These are phyloP conservation scores for Myotis planiceps DNA, from an alignment of 2,797 vertebrate genomes.

Conservation along the genomic window DNA sequence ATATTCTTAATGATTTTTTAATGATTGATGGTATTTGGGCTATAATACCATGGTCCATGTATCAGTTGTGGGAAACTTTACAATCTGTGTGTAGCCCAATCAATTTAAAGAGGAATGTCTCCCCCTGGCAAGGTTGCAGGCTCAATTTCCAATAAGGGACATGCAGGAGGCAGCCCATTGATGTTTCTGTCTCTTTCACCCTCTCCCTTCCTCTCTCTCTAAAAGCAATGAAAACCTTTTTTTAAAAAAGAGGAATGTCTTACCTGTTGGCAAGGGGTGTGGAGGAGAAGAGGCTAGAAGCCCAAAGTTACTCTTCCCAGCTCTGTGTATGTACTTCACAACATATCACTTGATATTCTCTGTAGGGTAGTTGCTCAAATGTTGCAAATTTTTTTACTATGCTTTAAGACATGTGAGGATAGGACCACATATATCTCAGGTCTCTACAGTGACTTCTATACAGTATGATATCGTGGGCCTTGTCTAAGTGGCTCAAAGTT, in stretches of 20 bases:
- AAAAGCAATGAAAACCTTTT: not conserved
- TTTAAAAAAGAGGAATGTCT: not conserved
- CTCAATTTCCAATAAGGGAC: not conserved
- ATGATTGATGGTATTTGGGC: not conserved
- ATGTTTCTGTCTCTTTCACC: not conserved
- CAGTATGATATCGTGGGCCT: not conserved
- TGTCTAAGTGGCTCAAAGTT: not conserved
- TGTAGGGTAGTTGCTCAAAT: not conserved
- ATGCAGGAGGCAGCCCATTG: not conserved
- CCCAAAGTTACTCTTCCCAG: not conserved
- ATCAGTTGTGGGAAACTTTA: not conserved
- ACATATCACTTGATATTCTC: not conserved
- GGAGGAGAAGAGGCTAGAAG: not conserved
- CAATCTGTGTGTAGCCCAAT: not conserved
- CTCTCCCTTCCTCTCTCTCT: not conserved
- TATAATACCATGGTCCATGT: not conserved
- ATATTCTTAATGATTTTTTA: constrained; percentile 34
- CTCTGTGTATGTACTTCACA: not conserved
- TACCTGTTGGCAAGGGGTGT: too few relatives aligned
- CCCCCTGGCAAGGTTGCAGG: too few relatives aligned
- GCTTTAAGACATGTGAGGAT: constrained; percentile 29
- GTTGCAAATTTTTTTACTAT: not conserved
- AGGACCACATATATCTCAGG: not conserved
- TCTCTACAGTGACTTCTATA: not conserved
- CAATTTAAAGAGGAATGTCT: not conserved